phyloP scores from a whole-genome alignment of 2,888 invertebrate species.

The Meteorus colon region DNA sequence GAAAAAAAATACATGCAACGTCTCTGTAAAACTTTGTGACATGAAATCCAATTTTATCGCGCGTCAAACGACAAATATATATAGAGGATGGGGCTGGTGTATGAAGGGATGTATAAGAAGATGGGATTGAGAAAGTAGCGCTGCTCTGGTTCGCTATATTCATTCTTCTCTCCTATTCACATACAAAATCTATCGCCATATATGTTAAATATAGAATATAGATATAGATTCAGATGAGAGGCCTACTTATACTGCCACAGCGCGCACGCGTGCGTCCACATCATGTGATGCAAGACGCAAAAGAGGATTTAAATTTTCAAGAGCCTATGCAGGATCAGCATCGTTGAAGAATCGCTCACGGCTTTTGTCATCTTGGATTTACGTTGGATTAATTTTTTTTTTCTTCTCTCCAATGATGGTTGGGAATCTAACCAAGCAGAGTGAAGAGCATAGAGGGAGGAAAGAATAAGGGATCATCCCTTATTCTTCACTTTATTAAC shows the following conservation, averaged over 20 bases:
- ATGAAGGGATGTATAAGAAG: not conserved
- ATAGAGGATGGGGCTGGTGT: not conserved
- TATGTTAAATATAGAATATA: not conserved
- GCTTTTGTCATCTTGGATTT: conserved; percentile 20
- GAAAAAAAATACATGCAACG: not conserved
- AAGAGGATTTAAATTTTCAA: conserved; percentile 22
- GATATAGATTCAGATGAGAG: not conserved
- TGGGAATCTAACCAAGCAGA: not conserved
- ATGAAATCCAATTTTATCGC: conserved; percentile 18
- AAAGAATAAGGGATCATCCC: conserved; percentile 8
- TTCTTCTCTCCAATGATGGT: not conserved
- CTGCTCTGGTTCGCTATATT: not conserved
- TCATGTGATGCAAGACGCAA: conserved; percentile 6
- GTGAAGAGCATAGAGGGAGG: not conserved
- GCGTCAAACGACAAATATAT: conserved; percentile 7
- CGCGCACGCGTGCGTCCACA: not conserved
- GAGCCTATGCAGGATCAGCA: conserved; percentile 20
- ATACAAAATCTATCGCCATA: not conserved
- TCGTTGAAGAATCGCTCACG: not conserved
- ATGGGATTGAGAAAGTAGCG: not conserved
- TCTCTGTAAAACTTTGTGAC: conserved; percentile 1
- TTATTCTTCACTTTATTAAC: conserved; percentile 13
- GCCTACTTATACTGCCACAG: not conserved
- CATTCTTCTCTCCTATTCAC: not conserved
- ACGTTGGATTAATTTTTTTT: conserved; percentile 17